Evolutionary conservation across 2,888 invertebrate genomes (phyloP).

Genomic region (Ptychoptera contaminata): DNA sequence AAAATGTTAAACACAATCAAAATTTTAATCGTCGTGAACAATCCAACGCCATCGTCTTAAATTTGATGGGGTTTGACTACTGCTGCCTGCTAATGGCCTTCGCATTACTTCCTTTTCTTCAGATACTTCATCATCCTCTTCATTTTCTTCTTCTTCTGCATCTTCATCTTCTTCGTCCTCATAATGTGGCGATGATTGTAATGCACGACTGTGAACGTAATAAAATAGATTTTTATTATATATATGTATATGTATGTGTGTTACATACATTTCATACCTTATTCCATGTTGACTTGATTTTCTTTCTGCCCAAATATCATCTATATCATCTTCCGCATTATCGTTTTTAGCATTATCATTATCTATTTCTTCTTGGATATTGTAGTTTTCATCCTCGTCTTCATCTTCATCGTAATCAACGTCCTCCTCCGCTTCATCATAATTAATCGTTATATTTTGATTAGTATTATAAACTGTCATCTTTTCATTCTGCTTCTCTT

Average conservation of each 20-base stretch:
- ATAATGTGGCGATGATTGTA: conserved; percentile 5
- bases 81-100: too few species aligned
- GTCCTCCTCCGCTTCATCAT: conserved; percentile 4
- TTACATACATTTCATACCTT: too few species aligned
- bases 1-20: too few species aligned
- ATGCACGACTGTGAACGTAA: not conserved
- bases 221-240: too few species aligned
- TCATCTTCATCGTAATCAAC: conserved; percentile 18
- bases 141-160: not conserved
- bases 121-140: conserved; percentile 16
- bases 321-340: too few species aligned
- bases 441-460: conserved; percentile 1
- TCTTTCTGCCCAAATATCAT: too few species aligned
- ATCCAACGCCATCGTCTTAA: too few species aligned
- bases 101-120: conserved; percentile 23
- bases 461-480: not conserved
- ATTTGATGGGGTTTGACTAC: too few species aligned
- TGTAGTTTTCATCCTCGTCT: conserved; percentile 21
- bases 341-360: too few species aligned
- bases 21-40: too few species aligned
- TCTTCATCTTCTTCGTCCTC: conserved; percentile 1
- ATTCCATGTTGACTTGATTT: too few species aligned
- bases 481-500: conserved; percentile 5
- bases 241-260: too few species aligned
- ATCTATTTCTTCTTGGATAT: not conserved